Evolutionary conservation across 2,888 invertebrate genomes (phyloP).

Genomic region (Tortricodes alternella): DNA sequence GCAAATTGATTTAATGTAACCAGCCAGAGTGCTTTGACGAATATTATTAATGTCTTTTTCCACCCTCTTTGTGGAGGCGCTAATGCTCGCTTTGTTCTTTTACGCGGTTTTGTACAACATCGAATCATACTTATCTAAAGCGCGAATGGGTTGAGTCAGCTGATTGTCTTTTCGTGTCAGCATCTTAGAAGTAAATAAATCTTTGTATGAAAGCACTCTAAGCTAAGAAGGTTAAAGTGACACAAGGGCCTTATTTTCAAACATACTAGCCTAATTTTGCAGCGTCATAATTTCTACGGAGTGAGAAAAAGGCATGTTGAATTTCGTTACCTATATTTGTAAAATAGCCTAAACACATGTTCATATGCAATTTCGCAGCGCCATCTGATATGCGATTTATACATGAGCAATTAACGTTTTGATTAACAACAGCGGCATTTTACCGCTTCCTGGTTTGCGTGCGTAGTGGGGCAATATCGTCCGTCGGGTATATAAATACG

Average conservation of each 20-base stretch:
- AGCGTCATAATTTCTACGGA: background rate
- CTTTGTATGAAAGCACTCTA: constrained; percentile 11
- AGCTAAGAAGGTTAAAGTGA: constrained; percentile 7
- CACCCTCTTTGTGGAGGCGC: constrained; percentile 69
- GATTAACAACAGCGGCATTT: constrained; percentile 29
- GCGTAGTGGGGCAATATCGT: constrained; percentile 22
- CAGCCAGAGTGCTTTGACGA: constrained; percentile 80
- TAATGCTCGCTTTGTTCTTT: constrained; percentile 80
- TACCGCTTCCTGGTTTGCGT: constrained; percentile 28
- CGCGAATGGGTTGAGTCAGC: constrained; percentile 42
- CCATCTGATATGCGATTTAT: constrained; percentile 28
- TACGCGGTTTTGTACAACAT: constrained; percentile 72
- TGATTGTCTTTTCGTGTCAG: constrained; percentile 27
- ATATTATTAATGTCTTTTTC: constrained; percentile 83
- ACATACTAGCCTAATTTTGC: background rate
- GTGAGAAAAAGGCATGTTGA: too few species aligned
- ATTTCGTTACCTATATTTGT: constrained; percentile 4
- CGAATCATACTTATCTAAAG: constrained; percentile 76
- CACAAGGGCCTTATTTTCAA: constrained; percentile 10
- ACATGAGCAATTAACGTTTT: constrained; percentile 29
- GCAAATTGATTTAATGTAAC: constrained; percentile 84
- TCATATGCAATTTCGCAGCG: constrained; percentile 9
- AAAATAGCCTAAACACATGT: constrained; percentile 20
- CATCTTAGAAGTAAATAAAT: constrained; percentile 20
- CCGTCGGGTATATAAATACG: constrained; percentile 53